phyloP scores from a whole-genome alignment of 1,140 invertebrate species.

The Heliconius eleuchia region DNA sequence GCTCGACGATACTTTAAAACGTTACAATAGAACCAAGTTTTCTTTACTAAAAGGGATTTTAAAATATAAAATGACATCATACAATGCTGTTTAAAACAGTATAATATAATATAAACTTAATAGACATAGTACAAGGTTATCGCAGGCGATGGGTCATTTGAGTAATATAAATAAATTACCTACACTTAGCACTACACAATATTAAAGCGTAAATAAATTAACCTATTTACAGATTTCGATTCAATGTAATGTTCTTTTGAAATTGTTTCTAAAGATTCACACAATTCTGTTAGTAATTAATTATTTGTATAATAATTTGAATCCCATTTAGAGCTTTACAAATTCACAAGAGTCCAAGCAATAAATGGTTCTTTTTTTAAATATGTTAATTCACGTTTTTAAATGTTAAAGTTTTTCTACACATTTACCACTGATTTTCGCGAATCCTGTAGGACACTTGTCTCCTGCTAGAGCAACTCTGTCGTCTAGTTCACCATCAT shows the following conservation, averaged over 20 bases:
- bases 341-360: neutral
- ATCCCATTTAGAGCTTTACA: neutral
- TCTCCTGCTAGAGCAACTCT: constrained; percentile 42
- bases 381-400: neutral
- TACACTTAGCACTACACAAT: neutral
- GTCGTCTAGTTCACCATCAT: constrained; percentile 33
- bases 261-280: neutral
- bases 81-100: neutral
- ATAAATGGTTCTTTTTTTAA: neutral
- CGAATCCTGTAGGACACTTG: constrained; percentile 39
- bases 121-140: constrained; percentile 1
- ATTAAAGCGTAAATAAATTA: constrained; percentile 2
- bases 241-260: neutral
- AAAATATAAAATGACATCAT: neutral
- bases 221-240: constrained; percentile 2
- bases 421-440: constrained; percentile 40
- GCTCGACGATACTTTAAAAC: too few species aligned
- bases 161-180: neutral
- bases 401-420: constrained; percentile 29
- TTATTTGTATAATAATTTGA: neutral
- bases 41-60: neutral
- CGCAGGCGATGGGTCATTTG: neutral
- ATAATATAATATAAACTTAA: constrained; percentile 11
- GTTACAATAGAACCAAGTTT: too few species aligned
- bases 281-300: neutral